These are phyloP conservation scores for Eulemur rubriventer DNA, from an alignment of 2,797 vertebrate species.

Conservation along the genomic window DNA sequence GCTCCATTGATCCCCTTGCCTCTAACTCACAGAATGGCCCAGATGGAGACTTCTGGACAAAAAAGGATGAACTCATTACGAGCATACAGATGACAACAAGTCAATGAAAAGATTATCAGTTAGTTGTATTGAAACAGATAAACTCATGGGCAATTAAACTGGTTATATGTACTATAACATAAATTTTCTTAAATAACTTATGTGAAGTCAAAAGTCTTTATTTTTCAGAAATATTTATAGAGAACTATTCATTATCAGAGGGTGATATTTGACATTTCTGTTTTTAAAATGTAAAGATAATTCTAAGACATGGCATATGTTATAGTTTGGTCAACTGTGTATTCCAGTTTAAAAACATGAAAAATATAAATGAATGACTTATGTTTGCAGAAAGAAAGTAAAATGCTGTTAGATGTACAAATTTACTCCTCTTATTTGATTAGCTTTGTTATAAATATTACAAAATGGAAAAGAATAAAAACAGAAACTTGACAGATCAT, in stretches of 20 bases:
- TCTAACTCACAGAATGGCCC: neutral
- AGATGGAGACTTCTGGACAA: neutral
- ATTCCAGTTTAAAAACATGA: neutral
- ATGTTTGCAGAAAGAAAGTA: neutral
- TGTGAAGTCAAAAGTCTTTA: neutral
- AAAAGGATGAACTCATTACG: neutral
- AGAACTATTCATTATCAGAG: neutral
- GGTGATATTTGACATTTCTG: neutral
- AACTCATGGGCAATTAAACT: neutral
- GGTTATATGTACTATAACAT: neutral
- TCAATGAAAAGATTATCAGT: neutral
- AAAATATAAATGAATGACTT: neutral
- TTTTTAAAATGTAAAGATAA: neutral
- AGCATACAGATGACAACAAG: neutral
- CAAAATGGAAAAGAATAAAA: neutral
- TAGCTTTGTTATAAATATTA: neutral
- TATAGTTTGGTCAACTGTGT: neutral
- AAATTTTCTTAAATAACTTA: conserved; percentile 33
- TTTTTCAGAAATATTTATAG: neutral
- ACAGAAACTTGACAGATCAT: neutral
- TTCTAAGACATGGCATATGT: neutral
- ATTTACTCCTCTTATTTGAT: neutral
- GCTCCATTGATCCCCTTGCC: neutral
- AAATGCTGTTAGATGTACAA: neutral
- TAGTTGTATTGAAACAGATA: neutral